Percentiles rank a stretch among this genome's conserved stretches.
These are phyloP conservation scores for Helicoverpa zea DNA, from an alignment of 1,140 invertebrate genomes.

Conservation along the genomic window DNA sequence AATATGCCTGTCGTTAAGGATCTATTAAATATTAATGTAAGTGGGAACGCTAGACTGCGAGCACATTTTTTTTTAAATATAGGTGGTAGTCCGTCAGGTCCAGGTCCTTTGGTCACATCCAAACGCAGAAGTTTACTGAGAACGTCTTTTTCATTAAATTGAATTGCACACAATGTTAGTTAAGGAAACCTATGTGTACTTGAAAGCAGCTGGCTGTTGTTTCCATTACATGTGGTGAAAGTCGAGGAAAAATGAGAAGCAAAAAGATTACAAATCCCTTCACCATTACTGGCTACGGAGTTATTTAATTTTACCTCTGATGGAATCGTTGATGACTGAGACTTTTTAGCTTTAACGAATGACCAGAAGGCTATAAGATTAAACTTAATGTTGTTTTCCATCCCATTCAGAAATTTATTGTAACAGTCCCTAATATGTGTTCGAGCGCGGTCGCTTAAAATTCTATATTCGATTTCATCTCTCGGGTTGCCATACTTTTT, in stretches of 20 bases:
- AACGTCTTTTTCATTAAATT: too few species aligned
- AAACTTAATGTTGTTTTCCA: not conserved
- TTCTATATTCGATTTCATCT: not conserved
- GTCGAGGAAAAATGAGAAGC: too few species aligned
- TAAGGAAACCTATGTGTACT: too few species aligned
- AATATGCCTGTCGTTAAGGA: conserved; percentile 31
- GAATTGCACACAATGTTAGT: too few species aligned
- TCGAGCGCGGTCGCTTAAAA: not conserved
- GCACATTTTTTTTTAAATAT: conserved; percentile 50
- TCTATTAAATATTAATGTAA: conserved; percentile 43
- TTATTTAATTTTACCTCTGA: not conserved
- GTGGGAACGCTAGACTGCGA: conserved; percentile 29
- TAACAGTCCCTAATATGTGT: not conserved
- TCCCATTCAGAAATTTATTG: not conserved
- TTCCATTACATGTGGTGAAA: too few species aligned
- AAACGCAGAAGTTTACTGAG: too few species aligned
- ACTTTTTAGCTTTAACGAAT: not conserved
- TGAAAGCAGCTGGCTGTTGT: too few species aligned
- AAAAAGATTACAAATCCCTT: not conserved
- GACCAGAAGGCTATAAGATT: not conserved
- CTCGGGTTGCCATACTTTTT: not conserved
- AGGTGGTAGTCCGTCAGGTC: conserved; percentile 52
- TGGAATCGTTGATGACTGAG: not conserved
- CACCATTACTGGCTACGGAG: not conserved
- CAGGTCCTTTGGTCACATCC: conserved; percentile 51